Evolutionary conservation across 2,797 vertebrate genomes (phyloP).

Genomic region (Clarias pachynema): DNA sequence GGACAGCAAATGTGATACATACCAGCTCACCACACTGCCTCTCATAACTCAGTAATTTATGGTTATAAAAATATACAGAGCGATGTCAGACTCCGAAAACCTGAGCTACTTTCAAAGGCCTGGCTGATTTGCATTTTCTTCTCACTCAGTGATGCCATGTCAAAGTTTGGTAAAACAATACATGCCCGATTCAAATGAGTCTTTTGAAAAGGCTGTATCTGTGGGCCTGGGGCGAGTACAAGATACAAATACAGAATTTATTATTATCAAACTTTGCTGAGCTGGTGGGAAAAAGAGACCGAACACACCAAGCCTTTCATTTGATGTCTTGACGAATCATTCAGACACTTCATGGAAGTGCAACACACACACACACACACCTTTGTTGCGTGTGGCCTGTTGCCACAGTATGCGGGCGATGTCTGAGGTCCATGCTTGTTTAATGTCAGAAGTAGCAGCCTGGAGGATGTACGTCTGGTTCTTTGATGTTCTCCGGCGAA

Average conservation of each 20-base stretch:
- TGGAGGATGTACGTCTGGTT: constrained; percentile 90
- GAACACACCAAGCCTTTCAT: constrained; percentile 19
- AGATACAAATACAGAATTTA: constrained; percentile 37
- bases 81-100: constrained; percentile 13
- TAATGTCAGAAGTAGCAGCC: constrained; percentile 77
- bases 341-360: constrained; percentile 17
- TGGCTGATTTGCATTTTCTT: constrained; percentile 31
- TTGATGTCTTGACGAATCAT: constrained; percentile 20
- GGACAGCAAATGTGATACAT: constrained; percentile 3
- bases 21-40: not conserved
- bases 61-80: not conserved
- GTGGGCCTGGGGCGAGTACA: constrained; percentile 1
- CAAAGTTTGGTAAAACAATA: constrained; percentile 45
- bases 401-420: constrained; percentile 91
- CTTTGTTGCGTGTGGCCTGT: constrained; percentile 93
- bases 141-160: constrained; percentile 11
- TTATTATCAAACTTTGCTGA: constrained; percentile 24
- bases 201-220: constrained; percentile 31
- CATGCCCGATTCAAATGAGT: constrained; percentile 39
- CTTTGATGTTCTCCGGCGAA: constrained; percentile 87
- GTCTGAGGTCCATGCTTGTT: constrained; percentile 87
- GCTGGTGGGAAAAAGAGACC: constrained; percentile 36
- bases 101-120: constrained; percentile 40
- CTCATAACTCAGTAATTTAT: constrained; percentile 22
- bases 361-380: constrained; percentile 62